Evolutionary conservation across 1,140 invertebrate species (phyloP), one percentile per base, ranked within the genome.

Genomic region (Glomeris maerens): DNA sequence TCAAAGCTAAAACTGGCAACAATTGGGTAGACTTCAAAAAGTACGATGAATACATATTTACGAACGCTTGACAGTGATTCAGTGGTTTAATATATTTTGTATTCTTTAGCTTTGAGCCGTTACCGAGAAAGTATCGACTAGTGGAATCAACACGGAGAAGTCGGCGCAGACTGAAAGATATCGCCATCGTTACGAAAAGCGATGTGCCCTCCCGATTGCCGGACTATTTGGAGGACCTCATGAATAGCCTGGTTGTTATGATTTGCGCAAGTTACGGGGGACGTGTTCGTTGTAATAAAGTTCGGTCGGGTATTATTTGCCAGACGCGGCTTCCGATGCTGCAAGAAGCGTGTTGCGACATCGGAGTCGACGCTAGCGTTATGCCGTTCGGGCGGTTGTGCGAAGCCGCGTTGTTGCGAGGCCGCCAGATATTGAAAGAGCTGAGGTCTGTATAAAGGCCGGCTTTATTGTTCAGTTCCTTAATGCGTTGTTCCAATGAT

Each of bases 1-100:
- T 74, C 57, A 64, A 63, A 49, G 59, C 66, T 13, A 76, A 75
- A 62, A 67, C 69, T 36, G 72, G 71, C 45, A 73, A 75, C 55
- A 59, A 60, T 20, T 75, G 72, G 72, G 57, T 60, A 44, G 62
- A 66, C 52, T 38, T 71, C 2, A 61, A 64, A 41, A 63, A 57
- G 61, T 68, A 58, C 55, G 58, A 13, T 36, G 17, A 36, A 13
- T 36, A 13, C 10, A 13, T 36, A 22, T 17, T 21, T 27, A 25
- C 42, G 13, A 29, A 1, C 17, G 20, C 17, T 36, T 17, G 31
- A 36, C 10, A 36, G 10, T 13, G 10, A 36, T 13, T 2, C 3
- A 45, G 27, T 54, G 1, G 23, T 42, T 4, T 7, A 28, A 48
- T 21, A 31, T 26, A 38, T 50, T 54, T 40, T 27, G 46, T 51